phyloP scores from a whole-genome alignment of 2,797 vertebrate genomes.

The Takifugu ocellatus region DNA sequence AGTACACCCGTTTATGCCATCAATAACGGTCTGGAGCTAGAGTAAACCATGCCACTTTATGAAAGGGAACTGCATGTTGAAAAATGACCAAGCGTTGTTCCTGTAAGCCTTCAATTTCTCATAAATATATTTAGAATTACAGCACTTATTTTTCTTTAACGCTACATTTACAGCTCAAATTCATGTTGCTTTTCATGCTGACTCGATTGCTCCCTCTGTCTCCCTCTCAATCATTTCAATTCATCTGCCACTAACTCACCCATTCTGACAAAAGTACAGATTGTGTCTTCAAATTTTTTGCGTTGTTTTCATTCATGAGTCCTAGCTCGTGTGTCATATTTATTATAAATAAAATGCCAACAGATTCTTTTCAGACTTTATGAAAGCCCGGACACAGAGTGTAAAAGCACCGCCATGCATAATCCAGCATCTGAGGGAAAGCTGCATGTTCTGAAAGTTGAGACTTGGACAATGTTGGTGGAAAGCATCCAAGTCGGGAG shows the following conservation, averaged over 20 bases:
- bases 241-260: conserved; percentile 27
- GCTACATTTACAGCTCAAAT: conserved; percentile 16
- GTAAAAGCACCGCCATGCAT: conserved; percentile 28
- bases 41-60: conserved; percentile 13
- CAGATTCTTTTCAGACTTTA: conserved; percentile 40
- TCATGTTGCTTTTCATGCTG: conserved; percentile 23
- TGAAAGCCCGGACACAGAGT: conserved; percentile 23
- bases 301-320: conserved; percentile 50
- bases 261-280: conserved; percentile 39
- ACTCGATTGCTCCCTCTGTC: conserved; percentile 9
- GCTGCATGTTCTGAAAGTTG: conserved; percentile 31
- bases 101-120: conserved; percentile 8
- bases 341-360: conserved; percentile 31
- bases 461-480: conserved; percentile 47
- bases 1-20: conserved; percentile 18
- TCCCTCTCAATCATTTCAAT: conserved; percentile 26
- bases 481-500: conserved; percentile 58
- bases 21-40: conserved; percentile 12
- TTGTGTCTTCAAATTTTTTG: conserved; percentile 34
- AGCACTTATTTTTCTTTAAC: background rate
- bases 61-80: conserved; percentile 11
- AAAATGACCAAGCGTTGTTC: conserved; percentile 15
- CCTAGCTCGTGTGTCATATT: conserved; percentile 45
- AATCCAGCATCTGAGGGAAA: conserved; percentile 27
- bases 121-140: background rate